Percentiles rank a stretch among this genome's conserved stretches.
Conservation (phyloP, 2,888 invertebrate species). For the Amblyteles armatorius region DNA sequence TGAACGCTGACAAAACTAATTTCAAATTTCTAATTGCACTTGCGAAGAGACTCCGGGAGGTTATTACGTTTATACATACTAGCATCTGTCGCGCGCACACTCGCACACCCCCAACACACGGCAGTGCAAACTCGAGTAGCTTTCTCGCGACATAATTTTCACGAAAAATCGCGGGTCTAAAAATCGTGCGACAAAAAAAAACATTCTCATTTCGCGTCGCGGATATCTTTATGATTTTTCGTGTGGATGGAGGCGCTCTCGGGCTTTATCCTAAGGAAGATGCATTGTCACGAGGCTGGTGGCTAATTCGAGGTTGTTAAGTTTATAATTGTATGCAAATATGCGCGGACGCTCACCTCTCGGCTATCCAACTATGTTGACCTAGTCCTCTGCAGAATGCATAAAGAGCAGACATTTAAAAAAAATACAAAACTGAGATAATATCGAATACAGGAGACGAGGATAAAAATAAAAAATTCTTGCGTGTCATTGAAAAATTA, state of each 20-base stretch:
- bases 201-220: constrained; percentile 28
- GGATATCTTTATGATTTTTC: constrained; percentile 54
- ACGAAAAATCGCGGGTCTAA: constrained; percentile 11
- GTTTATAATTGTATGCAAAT: constrained; percentile 58
- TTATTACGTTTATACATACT: constrained; percentile 47
- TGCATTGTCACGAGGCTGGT: constrained; percentile 33
- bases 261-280: constrained; percentile 31
- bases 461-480: constrained; percentile 19
- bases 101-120: background rate
- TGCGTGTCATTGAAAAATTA: constrained; percentile 9
- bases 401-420: background rate
- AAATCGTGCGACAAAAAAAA: constrained; percentile 2
- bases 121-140: background rate
- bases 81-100: background rate
- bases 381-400: constrained; percentile 6
- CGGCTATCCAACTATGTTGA: constrained; percentile 18
- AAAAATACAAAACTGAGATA: background rate
- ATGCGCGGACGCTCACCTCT: constrained; percentile 35
- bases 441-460: background rate
- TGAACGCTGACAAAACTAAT: constrained; percentile 25
- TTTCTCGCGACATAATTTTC: constrained; percentile 16
- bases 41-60: background rate
- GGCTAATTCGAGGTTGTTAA: constrained; percentile 43
- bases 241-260: constrained; percentile 4
- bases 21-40: constrained; percentile 37